These are phyloP conservation scores for Drosophila tristis DNA, from an alignment of 1,140 invertebrate genomes.

Conservation along the genomic window DNA sequence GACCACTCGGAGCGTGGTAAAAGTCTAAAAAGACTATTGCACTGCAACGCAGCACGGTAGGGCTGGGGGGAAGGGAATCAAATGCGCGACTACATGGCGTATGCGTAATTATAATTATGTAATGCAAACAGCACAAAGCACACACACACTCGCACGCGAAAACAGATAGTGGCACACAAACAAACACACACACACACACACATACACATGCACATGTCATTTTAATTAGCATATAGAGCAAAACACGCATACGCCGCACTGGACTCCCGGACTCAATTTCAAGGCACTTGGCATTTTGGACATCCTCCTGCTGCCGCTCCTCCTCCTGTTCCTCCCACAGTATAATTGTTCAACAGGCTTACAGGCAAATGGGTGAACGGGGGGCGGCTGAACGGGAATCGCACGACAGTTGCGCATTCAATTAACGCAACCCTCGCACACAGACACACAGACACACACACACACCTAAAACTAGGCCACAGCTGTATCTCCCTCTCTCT, in stretches of 20 bases:
- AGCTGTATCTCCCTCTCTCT: conserved; percentile 39
- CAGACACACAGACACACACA: conserved; percentile 17
- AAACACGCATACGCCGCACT: conserved; percentile 73
- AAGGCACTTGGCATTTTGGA: conserved; percentile 79
- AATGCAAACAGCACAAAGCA: conserved; percentile 70
- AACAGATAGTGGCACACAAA: conserved; percentile 29
- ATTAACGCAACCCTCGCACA: conserved; percentile 62
- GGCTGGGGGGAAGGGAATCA: conserved; percentile 39
- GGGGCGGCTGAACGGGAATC: not conserved
- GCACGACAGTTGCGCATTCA: conserved; percentile 77
- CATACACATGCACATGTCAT: conserved; percentile 48
- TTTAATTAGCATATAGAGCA: conserved; percentile 80
- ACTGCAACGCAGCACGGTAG: not conserved
- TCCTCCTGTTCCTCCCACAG: conserved; percentile 10
- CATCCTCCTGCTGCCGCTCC: conserved; percentile 29
- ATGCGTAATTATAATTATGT: conserved; percentile 81
- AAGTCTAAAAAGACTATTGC: conserved; percentile 5
- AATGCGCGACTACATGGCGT: conserved; percentile 71
- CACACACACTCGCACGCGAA: conserved; percentile 4
- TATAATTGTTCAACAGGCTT: conserved; percentile 81
- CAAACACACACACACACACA: conserved; percentile 7
- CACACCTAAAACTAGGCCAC: conserved; percentile 56
- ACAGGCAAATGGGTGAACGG: conserved; percentile 49
- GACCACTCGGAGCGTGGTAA: conserved; percentile 2
- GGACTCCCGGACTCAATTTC: conserved; percentile 72